Conservation (phyloP, 2,888 invertebrate genomes). For the Dromius quadrimaculatus region DNA sequence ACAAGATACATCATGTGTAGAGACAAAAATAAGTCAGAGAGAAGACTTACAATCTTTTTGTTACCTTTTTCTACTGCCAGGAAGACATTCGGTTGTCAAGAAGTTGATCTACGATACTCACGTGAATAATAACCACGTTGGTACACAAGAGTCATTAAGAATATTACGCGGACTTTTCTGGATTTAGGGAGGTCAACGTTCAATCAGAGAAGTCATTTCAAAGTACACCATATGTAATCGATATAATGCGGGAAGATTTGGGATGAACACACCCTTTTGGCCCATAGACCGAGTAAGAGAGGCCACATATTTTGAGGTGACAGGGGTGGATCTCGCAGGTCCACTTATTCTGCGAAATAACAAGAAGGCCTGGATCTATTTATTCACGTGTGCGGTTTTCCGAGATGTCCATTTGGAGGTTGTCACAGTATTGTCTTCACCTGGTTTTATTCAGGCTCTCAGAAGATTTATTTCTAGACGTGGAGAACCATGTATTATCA, state of each 20-base stretch:
- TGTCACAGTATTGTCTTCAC: conserved; percentile 57
- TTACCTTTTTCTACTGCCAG: conserved; percentile 58
- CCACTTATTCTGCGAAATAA: conserved; percentile 58
- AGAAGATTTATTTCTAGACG: conserved; percentile 53
- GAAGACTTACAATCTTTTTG: conserved; percentile 55
- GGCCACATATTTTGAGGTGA: no score
- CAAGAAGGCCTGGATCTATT: conserved; percentile 58
- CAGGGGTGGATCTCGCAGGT: conserved; percentile 62
- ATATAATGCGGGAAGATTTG: conserved; percentile 54
- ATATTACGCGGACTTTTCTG: conserved; percentile 56
- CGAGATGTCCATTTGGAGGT: conserved; percentile 62
- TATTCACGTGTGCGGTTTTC: conserved; percentile 62
- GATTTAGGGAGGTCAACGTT: conserved; percentile 55
- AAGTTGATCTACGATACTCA: conserved; percentile 53
- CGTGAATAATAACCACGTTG: conserved; percentile 37
- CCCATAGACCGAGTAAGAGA: conserved; percentile 59
- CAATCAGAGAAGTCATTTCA: conserved; percentile 52
- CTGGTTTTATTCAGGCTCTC: conserved; percentile 58
- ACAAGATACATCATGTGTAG: conserved; percentile 54
- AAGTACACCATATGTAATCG: conserved; percentile 56
- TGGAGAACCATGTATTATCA: conserved; percentile 59
- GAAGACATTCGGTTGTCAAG: no score
- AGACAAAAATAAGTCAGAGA: conserved; percentile 53
- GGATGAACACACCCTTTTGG: conserved; percentile 56
- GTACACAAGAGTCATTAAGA: conserved; percentile 53